Base-by-base conservation (phyloP, 2,888 invertebrate species). In the Yponomeuta plumbellus region DNA sequence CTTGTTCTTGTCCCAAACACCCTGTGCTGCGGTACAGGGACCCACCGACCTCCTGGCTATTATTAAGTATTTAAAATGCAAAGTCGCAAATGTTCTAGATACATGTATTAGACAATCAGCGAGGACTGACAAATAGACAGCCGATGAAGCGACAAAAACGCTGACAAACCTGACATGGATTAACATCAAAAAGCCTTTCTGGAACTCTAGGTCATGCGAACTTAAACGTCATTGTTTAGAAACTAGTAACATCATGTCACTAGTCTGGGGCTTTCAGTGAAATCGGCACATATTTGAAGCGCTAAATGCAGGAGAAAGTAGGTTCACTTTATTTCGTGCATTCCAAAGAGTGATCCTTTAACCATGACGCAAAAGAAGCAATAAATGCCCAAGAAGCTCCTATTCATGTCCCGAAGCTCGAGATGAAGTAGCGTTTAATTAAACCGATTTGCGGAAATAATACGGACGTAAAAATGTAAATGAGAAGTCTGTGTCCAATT, bases 401-500 rank as follows among this genome's bases (percentile, higher is more conserved):
- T n/a, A n/a, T n/a, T 3, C 44, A 17, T 13, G 17, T 52, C 13
- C 44, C 44, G 5, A 17, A 52, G 44, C 44, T 52, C 17, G 17
- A 52, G 44, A 52, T 52, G 23, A 57, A 65, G 61, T 61, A 67
- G 66, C 67, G 65, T 69, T 74, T 80, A 81, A 84, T 85, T 80
- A 77, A 76, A 73, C 72, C 73, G 70, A 69, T 70, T 76, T 75
- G 72, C 71, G 65, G 67, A 68, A 69, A 70, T 68, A 57, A 69
- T 68, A 65, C 68, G 73, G 78, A 78, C 68, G 73, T 78, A 78
- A 83, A 81, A 82, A 82, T 84, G 77, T 79, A 78, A 83, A 82
- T 82, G 73, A 76, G 80, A 79, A 76, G 75, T 74, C 71, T 72
- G 74, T 72, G 76, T 80, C 83, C 85, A 88, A 88, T 88, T 86